A percentile compares a stretch with the other conserved stretches of the same genome.
phyloP scores from a whole-genome alignment of 64 coral and sea anemone genomes.

The Pachyseris speciosa region DNA sequence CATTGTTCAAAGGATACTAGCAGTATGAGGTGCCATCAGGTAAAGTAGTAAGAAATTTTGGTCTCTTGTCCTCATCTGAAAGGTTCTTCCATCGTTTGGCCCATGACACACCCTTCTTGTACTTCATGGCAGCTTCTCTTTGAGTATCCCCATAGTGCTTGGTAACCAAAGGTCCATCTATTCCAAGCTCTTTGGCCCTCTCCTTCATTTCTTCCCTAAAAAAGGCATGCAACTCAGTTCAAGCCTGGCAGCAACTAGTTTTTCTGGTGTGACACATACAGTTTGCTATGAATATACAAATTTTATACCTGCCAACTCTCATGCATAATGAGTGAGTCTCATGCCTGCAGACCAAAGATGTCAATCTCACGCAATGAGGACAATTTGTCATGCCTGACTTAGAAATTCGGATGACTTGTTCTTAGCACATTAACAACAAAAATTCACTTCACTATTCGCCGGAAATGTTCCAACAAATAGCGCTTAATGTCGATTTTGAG shows the following conservation, averaged over 20 bases:
- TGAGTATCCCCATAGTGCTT: constrained; percentile 87
- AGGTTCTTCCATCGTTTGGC: constrained; percentile 91
- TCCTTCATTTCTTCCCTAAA: constrained; percentile 77
- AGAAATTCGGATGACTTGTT: too few species aligned
- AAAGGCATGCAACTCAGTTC: neutral
- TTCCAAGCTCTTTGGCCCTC: constrained; percentile 76
- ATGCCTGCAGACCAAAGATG: too few species aligned
- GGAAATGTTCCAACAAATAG: too few species aligned
- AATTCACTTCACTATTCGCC: too few species aligned
- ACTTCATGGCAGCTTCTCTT: constrained; percentile 83
- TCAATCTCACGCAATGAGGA: too few species aligned
- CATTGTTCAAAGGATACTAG: constrained; percentile 76
- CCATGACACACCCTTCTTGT: constrained; percentile 95
- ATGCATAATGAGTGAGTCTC: too few species aligned
- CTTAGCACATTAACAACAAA: too few species aligned
- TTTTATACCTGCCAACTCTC: too few species aligned
- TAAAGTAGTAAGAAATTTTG: constrained; percentile 71
- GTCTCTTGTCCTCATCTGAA: constrained; percentile 80
- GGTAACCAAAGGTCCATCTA: constrained; percentile 75
- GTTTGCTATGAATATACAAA: too few species aligned
- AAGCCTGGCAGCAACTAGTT: neutral
- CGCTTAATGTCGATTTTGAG: too few species aligned
- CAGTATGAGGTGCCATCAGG: constrained; percentile 89
- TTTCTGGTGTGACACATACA: too few species aligned
- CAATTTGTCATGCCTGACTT: too few species aligned